These are phyloP conservation scores for Epinephelus lanceolatus DNA, from an alignment of 2,113 vertebrate species.

Conservation along the genomic window DNA sequence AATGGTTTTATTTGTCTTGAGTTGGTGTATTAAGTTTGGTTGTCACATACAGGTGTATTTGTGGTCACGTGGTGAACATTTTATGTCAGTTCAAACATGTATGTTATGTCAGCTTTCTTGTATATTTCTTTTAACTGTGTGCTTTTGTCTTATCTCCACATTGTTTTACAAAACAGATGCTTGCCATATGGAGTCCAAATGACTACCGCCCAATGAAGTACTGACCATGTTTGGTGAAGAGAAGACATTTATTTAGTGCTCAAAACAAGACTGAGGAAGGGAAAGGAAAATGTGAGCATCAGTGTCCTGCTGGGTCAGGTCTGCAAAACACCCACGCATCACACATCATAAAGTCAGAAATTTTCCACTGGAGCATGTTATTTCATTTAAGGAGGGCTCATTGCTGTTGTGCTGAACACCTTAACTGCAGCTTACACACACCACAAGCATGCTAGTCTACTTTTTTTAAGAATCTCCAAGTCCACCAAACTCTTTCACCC, in stretches of 20 bases:
- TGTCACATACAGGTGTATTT: neutral
- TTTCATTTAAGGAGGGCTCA: slow-evolving; percentile 1
- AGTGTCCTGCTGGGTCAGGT: neutral
- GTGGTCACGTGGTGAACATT: no score
- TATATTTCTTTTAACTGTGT: neutral
- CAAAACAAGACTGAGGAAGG: slow-evolving; percentile 27
- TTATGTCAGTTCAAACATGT: neutral
- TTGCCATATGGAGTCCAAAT: neutral
- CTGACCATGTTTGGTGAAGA: slow-evolving; percentile 5
- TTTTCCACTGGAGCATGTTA: slow-evolving; percentile 16
- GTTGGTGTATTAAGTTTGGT: neutral
- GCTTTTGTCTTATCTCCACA: neutral
- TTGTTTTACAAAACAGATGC: neutral
- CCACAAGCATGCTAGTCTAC: neutral
- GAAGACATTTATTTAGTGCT: slow-evolving; percentile 60
- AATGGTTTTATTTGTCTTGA: neutral
- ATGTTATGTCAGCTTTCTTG: neutral
- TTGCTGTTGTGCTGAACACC: slow-evolving; percentile 1
- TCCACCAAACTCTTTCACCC: slow-evolving; percentile 83
- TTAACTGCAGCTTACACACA: neutral
- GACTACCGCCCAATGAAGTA: neutral
- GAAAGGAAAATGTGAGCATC: neutral
- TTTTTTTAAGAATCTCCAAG: slow-evolving; percentile 57
- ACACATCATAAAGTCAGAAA: slow-evolving; percentile 2
- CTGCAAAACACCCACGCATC: neutral